Percentiles rank a stretch among this genome's conserved stretches.
Evolutionary conservation across 2,113 vertebrate genomes (phyloP).

Genomic region (Casuarius casuarius): DNA sequence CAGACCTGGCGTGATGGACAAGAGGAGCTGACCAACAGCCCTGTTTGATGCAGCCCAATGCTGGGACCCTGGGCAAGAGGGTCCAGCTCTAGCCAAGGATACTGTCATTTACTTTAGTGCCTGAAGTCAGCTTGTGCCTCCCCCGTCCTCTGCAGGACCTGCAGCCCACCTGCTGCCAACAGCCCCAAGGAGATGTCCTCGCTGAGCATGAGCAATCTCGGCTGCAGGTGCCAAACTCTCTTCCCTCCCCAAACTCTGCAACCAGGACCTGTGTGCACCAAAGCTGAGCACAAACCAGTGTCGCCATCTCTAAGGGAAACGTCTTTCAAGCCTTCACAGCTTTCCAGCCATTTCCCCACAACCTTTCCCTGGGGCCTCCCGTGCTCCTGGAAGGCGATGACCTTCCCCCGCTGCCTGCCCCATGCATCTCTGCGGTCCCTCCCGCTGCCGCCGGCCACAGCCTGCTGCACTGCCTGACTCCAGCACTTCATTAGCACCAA

Average conservation of each 20-base stretch:
- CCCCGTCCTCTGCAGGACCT: neutral
- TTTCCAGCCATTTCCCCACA: neutral
- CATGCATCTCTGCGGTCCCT: neutral
- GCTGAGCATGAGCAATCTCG: too few species aligned
- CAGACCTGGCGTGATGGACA: too few species aligned
- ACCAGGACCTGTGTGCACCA: fast-evolving
- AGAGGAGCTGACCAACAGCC: too few species aligned
- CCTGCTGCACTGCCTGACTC: neutral
- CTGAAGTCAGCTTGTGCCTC: too few species aligned
- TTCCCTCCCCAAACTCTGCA: neutral
- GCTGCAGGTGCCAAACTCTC: neutral
- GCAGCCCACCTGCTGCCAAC: neutral
- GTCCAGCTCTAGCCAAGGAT: too few species aligned
- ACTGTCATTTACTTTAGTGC: too few species aligned
- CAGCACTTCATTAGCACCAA: conserved; percentile 72
- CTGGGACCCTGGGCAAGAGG: too few species aligned
- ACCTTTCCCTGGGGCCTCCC: fast-evolving
- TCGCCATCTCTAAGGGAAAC: neutral
- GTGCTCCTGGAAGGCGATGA: neutral
- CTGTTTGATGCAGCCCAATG: too few species aligned
- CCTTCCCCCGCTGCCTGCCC: neutral
- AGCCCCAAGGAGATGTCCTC: too few species aligned
- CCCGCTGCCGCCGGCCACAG: neutral
- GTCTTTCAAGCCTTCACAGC: neutral
- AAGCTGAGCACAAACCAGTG: neutral